Conservation (phyloP, 2,113 vertebrate species). For the Aphyosemion australe region DNA sequence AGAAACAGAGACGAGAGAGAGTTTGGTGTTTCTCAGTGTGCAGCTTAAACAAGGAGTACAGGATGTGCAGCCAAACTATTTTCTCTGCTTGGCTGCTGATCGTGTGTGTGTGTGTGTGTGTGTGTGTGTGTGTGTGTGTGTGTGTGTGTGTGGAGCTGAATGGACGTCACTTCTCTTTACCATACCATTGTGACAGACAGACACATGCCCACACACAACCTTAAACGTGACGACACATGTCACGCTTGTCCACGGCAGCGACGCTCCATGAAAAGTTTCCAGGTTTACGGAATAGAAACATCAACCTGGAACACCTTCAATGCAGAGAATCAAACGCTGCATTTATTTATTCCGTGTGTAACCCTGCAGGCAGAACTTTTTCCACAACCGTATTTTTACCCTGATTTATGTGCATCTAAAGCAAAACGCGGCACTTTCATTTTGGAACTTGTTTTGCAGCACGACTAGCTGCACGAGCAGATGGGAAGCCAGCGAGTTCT, state of each 20-base stretch:
- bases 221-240: not conserved
- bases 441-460: not conserved
- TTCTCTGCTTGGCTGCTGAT: conserved; percentile 70
- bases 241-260: too few relatives aligned
- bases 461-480: not conserved
- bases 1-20: conserved; percentile 47
- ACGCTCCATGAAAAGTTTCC: not conserved
- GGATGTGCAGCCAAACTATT: conserved; percentile 80
- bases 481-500: not conserved
- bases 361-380: conserved; percentile 10
- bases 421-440: not conserved
- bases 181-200: conserved; percentile 22
- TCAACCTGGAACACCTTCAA: conserved; percentile 19
- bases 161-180: conserved; percentile 49
- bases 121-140: conserved; percentile 39
- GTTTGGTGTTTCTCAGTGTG: conserved; percentile 69
- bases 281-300: conserved; percentile 3
- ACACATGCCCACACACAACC: conserved; percentile 4
- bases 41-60: conserved; percentile 74
- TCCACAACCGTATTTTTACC: not conserved
- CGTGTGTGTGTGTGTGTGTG: conserved; percentile 47
- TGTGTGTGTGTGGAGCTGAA: conserved; percentile 31
- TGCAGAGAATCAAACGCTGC: conserved; percentile 1
- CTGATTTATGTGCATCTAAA: not conserved
- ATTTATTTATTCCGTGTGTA: conserved; percentile 15